Evolutionary conservation across 2,888 invertebrate genomes (phyloP).

Genomic region (Meliscaeva auricollis): DNA sequence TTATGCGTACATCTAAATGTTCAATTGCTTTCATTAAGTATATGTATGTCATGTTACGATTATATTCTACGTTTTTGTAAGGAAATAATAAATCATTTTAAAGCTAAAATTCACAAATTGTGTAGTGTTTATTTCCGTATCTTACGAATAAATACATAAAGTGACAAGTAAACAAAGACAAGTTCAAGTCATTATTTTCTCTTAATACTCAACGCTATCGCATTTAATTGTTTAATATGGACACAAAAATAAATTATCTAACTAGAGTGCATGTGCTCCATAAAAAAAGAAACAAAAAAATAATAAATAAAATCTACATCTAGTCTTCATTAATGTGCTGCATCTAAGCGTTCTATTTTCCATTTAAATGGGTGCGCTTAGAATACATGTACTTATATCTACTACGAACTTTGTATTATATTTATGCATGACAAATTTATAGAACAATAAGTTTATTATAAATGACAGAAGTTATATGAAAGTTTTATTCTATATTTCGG

Average conservation of each 20-base stretch:
- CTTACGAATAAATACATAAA: not conserved
- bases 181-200: slow-evolving; percentile 3
- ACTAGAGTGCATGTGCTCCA: slow-evolving; percentile 51
- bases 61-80: too few relatives aligned
- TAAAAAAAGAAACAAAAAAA: not conserved
- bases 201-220: slow-evolving; percentile 29
- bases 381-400: too few relatives aligned
- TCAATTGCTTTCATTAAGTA: too few relatives aligned
- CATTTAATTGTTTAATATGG: slow-evolving; percentile 43
- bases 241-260: slow-evolving; percentile 56
- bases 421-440: slow-evolving; percentile 8
- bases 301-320: not conserved
- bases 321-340: slow-evolving; percentile 11
- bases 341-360: slow-evolving; percentile 30
- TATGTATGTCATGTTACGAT: too few relatives aligned
- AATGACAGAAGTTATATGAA: slow-evolving; percentile 15
- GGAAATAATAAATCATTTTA: not conserved
- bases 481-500: not conserved
- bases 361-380: slow-evolving; percentile 21
- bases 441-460: slow-evolving; percentile 14
- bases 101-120: not conserved
- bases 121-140: not conserved
- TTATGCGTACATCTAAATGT: too few relatives aligned
- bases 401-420: slow-evolving; percentile 1
- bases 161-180: slow-evolving; percentile 34